Evolutionary conservation across 2,113 vertebrate genomes (phyloP), one percentile per base, ranked within the genome.

Genomic region (Eubucco bourcierii): DNA sequence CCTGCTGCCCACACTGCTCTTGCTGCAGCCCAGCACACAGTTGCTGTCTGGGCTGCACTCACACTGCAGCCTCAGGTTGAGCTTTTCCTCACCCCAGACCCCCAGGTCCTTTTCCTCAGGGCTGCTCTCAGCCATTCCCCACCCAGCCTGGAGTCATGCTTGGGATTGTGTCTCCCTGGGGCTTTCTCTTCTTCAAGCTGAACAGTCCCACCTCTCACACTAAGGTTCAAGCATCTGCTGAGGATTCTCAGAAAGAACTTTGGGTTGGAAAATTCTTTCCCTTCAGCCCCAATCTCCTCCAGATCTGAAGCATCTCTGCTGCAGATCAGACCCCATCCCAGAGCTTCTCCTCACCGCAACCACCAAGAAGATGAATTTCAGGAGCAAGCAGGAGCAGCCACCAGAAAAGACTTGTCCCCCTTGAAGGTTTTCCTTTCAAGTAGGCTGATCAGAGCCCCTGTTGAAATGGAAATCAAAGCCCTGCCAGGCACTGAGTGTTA

Each of bases 401-500:
- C 61, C 9, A 6, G 25, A 23, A 19, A 23, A n/a, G 17, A 4
- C 34, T 5, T 4, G 18, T 18, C 61, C 76, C 10, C 52, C 28
- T 85, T 77, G 47, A 17, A 63, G 76, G 12, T 71, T 86, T 65
- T 80, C 39, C 25, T 83, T 80, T 78, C 58, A 24, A 85, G 70
- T 44, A 85, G 84, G 33, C 84, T 71, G 75, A 89, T 90, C 52
- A 7, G 10, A 88, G 76, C 64, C 90, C 76, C 65, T 18, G 84
- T 58, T 39, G 84, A 80, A 94, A 73, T 0, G 1, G 89, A 91
- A 95, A 91, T 95, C 79, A 91, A 90, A 85, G 90, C 31, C n/a
- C 90, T 90, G 91, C 87, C 76, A 92, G 94, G 72, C 76, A 86
- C 8, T 7, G 84, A 84, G 41, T 20, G 0, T 93, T 91, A 93